These are phyloP conservation scores for Strix aluco DNA, from an alignment of 2,113 vertebrate genomes.

Conservation along the genomic window DNA sequence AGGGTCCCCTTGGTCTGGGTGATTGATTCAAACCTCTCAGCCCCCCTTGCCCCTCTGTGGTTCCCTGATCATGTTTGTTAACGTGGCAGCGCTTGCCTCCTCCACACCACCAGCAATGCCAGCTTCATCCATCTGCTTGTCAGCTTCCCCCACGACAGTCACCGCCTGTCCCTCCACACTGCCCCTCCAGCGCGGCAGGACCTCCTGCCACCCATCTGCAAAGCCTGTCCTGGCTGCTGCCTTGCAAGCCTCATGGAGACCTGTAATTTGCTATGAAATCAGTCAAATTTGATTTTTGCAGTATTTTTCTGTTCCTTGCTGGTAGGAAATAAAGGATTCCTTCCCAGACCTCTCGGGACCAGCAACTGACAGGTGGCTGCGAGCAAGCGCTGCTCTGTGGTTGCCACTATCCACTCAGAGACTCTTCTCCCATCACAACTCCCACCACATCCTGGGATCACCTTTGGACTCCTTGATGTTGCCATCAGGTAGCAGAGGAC, in stretches of 20 bases:
- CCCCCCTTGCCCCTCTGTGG: not conserved
- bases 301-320: not conserved
- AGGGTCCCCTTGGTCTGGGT: not conserved
- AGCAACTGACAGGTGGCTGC: not conserved
- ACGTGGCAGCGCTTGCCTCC: rapidly evolving
- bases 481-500: not conserved
- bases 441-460: not conserved
- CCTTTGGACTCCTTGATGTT: not conserved
- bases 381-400: not conserved
- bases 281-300: not conserved
- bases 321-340: not conserved
- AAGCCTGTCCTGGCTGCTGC: not conserved
- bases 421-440: not conserved
- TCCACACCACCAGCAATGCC: not conserved
- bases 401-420: not conserved
- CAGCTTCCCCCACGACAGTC: not conserved
- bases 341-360: not conserved
- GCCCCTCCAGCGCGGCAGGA: not conserved
- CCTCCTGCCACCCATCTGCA: not conserved
- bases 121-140: not conserved
- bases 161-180: not conserved
- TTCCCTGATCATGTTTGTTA: not conserved
- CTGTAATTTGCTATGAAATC: not conserved
- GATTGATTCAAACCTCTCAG: not conserved
- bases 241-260: not conserved